Evolutionary conservation across 1,140 invertebrate genomes (phyloP), one percentile per base, ranked within the genome.

Genomic region (Solenopsis fugax): DNA sequence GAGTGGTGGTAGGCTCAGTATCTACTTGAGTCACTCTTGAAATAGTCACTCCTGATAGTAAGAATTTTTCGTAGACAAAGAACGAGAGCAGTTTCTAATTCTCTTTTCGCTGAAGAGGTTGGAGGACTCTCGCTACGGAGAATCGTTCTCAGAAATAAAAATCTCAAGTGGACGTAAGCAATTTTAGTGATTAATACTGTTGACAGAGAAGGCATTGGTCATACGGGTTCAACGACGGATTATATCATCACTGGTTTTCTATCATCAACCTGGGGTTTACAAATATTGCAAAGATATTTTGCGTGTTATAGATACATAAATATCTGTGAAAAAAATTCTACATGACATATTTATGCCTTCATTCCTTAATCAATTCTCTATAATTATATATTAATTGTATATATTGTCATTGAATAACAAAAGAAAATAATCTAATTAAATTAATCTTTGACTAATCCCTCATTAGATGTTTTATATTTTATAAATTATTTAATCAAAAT

Each of bases 21-120:
- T 34, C 24, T n/a, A 72, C 13, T 75, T 37, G 10, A 75, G 13
- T 62, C 18, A 77, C 56, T 48, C 21, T 62, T 18, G 18, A 67
- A 0, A 12, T 16, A n/a, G n/a, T n/a, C n/a, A n/a, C n/a, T 77
- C 5, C 18, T 48, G 41, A 62, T n/a, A 48, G 10, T 65, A 45
- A 64, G 48, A 48, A 13, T 45, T 48, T 60, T 29, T 16, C n/a
- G 6, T 60, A 24, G 21, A 60, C 45, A 45, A 45, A 41, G 5
- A 10, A 48, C 37, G 56, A 24, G 29, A 76, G 21, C 29, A n/a
- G 5, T 12, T 45, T 18, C 7, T 41, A 54, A 34, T 41, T n/a
- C 16, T 75, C 37, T 58, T 16, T 24, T 45, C 37, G 6, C 7
- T 60, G 54, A 24, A 41, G 56, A 48, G 34, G 21, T 54, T 71